phyloP scores from a whole-genome alignment of 2,113 vertebrate genomes.

The Halcyon senegalensis region DNA sequence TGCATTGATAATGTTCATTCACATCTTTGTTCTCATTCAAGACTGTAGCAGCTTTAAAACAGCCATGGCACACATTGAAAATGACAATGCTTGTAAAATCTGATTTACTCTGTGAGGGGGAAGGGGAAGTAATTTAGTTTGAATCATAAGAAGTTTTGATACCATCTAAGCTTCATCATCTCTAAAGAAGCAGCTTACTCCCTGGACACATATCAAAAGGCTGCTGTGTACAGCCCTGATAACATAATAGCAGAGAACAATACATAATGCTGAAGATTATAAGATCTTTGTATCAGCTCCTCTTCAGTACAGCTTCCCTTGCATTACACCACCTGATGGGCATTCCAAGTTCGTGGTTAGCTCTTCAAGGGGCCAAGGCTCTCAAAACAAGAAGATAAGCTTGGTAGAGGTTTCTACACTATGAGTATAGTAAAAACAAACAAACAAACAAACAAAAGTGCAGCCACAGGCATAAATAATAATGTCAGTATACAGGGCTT shows the following conservation, averaged over 20 bases:
- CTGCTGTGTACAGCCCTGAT: not conserved
- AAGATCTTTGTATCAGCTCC: not conserved
- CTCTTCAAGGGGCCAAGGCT: not conserved
- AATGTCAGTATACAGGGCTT: not conserved
- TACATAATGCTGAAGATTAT: not conserved
- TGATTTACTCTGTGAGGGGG: not conserved
- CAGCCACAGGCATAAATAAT: not conserved
- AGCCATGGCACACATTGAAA: not conserved
- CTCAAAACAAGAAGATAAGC: not conserved
- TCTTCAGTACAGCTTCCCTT: not conserved
- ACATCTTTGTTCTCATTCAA: not conserved
- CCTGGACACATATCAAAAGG: constrained; percentile 10
- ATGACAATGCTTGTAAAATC: not conserved
- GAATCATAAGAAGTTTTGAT: constrained; percentile 36
- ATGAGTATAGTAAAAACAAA: not conserved
- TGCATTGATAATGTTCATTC: not conserved
- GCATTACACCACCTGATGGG: not conserved
- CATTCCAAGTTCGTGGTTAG: not conserved
- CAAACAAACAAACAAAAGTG: too few relatives aligned
- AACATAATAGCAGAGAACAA: constrained; percentile 21
- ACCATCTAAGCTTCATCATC: constrained; percentile 42
- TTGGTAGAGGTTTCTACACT: not conserved
- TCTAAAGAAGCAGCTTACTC: constrained; percentile 22
- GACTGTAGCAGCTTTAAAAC: not conserved
- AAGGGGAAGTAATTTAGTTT: constrained; percentile 13